Evolutionary conservation across 2,888 invertebrate genomes (phyloP).

Genomic region (Tribolium freemani): DNA sequence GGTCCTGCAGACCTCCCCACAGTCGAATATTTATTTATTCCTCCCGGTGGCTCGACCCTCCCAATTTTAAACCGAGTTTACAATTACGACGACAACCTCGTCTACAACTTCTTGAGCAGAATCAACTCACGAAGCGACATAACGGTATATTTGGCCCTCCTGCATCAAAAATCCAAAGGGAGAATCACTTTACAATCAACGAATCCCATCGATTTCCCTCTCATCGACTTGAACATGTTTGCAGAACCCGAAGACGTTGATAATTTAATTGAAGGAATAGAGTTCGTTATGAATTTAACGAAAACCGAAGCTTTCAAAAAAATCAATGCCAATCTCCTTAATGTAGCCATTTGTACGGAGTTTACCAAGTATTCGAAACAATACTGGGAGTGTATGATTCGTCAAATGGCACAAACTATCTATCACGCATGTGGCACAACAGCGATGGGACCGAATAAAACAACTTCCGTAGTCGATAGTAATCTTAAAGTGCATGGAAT

Average conservation of each 20-base stretch:
- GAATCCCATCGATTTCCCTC: constrained; percentile 73
- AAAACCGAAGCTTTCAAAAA: constrained; percentile 67
- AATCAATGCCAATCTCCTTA: constrained; percentile 72
- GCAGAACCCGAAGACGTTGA: constrained; percentile 61
- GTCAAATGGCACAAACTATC: constrained; percentile 73
- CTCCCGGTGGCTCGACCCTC: not conserved
- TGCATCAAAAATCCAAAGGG: constrained; percentile 71
- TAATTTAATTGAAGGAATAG: constrained; percentile 71
- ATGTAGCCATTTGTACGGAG: constrained; percentile 71
- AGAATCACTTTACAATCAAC: constrained; percentile 67
- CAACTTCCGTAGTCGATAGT: constrained; percentile 75
- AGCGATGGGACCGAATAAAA: constrained; percentile 76
- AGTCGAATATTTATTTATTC: constrained; percentile 10
- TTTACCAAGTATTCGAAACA: constrained; percentile 71
- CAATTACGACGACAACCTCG: constrained; percentile 10
- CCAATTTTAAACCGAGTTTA: not conserved
- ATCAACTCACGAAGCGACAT: constrained; percentile 48
- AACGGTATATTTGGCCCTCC: constrained; percentile 68
- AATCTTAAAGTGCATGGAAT: constrained; percentile 75
- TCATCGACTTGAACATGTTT: constrained; percentile 74
- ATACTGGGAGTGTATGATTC: constrained; percentile 77
- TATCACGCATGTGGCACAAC: constrained; percentile 79
- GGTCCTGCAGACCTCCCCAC: not conserved
- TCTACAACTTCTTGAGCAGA: not conserved
- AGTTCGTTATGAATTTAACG: constrained; percentile 67